phyloP scores from a whole-genome alignment of 2,113 vertebrate species.

The Pipra filicauda region DNA sequence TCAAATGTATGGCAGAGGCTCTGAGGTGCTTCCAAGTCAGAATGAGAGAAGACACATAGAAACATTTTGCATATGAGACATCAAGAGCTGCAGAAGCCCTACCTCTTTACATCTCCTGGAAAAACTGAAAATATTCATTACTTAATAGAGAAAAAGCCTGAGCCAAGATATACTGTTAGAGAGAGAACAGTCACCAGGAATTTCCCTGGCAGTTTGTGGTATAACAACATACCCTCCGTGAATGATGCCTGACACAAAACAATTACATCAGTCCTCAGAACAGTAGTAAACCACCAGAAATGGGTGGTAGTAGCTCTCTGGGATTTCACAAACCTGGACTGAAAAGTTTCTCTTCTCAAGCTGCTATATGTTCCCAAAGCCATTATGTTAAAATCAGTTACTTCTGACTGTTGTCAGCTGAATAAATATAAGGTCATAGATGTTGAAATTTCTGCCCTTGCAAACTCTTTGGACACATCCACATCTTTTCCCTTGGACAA shows the following conservation, averaged over 20 bases:
- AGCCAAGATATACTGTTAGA: not conserved
- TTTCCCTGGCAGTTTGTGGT: not conserved
- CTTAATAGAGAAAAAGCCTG: not conserved
- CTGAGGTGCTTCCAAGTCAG: not conserved
- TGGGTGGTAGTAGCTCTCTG: not conserved
- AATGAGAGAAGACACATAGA: not conserved
- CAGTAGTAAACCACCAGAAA: not conserved
- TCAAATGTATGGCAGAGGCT: not conserved
- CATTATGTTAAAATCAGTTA: not conserved
- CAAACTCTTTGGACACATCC: not conserved
- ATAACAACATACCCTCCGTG: rapidly evolving
- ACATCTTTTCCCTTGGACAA: not conserved
- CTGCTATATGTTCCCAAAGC: not conserved
- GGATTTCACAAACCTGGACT: not conserved
- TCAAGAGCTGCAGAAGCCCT: not conserved
- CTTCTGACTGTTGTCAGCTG: not conserved
- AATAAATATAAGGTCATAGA: not conserved
- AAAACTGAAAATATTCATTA: not conserved
- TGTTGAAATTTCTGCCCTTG: not conserved
- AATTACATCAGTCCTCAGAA: not conserved
- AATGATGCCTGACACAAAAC: not conserved
- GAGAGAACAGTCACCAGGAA: not conserved
- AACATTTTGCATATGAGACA: not conserved
- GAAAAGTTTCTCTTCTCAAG: not conserved
- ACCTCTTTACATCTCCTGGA: not conserved